Percentiles rank a stretch among this genome's conserved stretches.
phyloP scores from a whole-genome alignment of 2,113 vertebrate genomes.

The Nothobranchius kuhntae region DNA sequence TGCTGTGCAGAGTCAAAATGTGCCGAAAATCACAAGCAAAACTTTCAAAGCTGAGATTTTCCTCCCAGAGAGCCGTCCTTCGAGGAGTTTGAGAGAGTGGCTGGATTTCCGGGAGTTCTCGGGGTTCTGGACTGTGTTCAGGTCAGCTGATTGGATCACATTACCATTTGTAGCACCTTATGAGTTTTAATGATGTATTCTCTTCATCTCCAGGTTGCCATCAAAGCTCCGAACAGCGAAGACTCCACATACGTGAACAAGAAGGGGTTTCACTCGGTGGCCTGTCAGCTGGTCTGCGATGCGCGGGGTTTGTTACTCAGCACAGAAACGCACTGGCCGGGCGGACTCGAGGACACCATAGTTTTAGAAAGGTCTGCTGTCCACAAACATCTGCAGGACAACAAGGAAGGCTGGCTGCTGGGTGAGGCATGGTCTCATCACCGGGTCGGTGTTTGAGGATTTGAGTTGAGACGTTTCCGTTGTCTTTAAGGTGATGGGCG shows the following conservation, averaged over 20 bases:
- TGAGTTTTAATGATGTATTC: background rate
- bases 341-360: conserved; percentile 82
- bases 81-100: conserved; percentile 88
- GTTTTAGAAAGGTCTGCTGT: conserved; percentile 87
- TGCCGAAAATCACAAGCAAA: too few relatives aligned
- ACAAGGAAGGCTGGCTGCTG: conserved; percentile 88
- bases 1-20: background rate
- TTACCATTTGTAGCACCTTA: too few relatives aligned
- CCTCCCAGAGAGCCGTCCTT: conserved; percentile 81
- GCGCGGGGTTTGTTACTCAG: conserved; percentile 88
- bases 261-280: conserved; percentile 93
- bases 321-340: conserved; percentile 91
- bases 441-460: background rate
- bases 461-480: background rate
- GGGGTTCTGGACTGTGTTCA: conserved; percentile 90
- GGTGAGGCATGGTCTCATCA: conserved; percentile 76
- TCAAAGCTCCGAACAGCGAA: conserved; percentile 95
- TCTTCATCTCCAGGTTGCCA: conserved; percentile 81
- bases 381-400: conserved; percentile 76
- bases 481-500: conserved; percentile 83
- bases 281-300: conserved; percentile 92
- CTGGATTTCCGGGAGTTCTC: conserved; percentile 89
- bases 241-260: conserved; percentile 91
- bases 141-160: conserved; percentile 23
- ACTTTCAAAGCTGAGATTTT: conserved; percentile 76